Evolutionary conservation across 92 coral and sea anemone genomes (phyloP).

Genomic region (Parazoanthus darwini): DNA sequence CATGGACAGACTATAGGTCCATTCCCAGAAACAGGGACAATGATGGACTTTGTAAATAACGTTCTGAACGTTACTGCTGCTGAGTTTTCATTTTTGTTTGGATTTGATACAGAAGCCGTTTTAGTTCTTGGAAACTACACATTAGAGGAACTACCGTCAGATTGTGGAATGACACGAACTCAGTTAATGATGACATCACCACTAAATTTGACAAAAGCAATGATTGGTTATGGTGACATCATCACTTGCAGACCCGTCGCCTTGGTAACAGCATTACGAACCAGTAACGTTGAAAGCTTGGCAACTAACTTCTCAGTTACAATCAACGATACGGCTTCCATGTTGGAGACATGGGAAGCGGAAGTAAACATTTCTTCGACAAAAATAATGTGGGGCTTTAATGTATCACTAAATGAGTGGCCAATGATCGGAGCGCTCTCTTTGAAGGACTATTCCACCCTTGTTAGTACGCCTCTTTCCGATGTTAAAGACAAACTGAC

Average conservation of each 20-base stretch:
- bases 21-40: not conserved
- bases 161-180: slow-evolving; percentile 42
- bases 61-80: slow-evolving; percentile 45
- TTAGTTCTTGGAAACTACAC: slow-evolving; percentile 57
- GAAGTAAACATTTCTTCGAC: slow-evolving; percentile 55
- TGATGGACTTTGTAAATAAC: slow-evolving; percentile 48
- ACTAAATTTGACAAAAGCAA: slow-evolving; percentile 31
- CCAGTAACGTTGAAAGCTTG: slow-evolving; percentile 36
- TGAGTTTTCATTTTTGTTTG: slow-evolving; percentile 55
- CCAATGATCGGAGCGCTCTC: slow-evolving; percentile 53
- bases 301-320: slow-evolving; percentile 52
- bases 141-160: slow-evolving; percentile 54
- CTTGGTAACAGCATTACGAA: slow-evolving; percentile 50
- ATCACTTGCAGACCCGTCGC: slow-evolving; percentile 62
- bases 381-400: slow-evolving; percentile 71
- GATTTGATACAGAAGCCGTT: slow-evolving; percentile 38
- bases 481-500: slow-evolving; percentile 26
- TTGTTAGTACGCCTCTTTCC: slow-evolving; percentile 21
- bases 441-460: slow-evolving; percentile 28
- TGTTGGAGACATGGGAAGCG: slow-evolving; percentile 51
- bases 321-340: slow-evolving; percentile 43
- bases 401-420: slow-evolving; percentile 19
- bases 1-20: not conserved
- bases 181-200: slow-evolving; percentile 36
- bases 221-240: slow-evolving; percentile 54